A percentile compares a stretch with the other conserved stretches of the same genome.
These are phyloP conservation scores for Aratinga solstitialis DNA, from an alignment of 2,797 vertebrate species.

Conservation along the genomic window DNA sequence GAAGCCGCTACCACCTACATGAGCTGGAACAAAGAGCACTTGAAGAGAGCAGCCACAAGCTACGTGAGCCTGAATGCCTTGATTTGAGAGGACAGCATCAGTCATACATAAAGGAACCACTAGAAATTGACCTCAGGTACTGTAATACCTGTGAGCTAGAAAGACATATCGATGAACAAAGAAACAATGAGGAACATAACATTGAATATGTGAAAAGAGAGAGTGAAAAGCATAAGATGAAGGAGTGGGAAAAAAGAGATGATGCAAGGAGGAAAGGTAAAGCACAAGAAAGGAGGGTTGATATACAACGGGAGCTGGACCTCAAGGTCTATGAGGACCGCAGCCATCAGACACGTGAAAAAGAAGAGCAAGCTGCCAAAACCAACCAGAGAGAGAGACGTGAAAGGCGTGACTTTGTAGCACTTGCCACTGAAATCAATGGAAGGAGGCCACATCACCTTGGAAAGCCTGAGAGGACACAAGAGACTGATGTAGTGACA, in stretches of 20 bases:
- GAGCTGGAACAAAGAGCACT: not conserved
- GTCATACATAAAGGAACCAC: not conserved
- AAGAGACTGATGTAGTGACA: rapidly evolving
- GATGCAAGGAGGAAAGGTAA: not conserved
- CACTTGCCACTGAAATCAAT: rapidly evolving
- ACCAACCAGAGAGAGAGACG: rapidly evolving
- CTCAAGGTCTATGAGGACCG: rapidly evolving
- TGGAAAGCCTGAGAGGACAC: rapidly evolving
- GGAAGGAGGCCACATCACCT: rapidly evolving
- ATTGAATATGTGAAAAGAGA: rapidly evolving
- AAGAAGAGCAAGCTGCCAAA: rapidly evolving
- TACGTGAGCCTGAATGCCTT: rapidly evolving
- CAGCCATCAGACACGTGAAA: rapidly evolving
- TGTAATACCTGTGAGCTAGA: rapidly evolving
- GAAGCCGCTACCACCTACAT: not conserved
- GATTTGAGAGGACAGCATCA: not conserved
- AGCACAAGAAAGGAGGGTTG: rapidly evolving
- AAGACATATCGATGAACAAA: rapidly evolving
- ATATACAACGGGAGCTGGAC: rapidly evolving
- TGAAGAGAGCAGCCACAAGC: rapidly evolving
- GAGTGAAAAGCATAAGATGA: rapidly evolving
- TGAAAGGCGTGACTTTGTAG: rapidly evolving
- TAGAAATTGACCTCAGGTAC: not conserved
- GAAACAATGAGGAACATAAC: rapidly evolving
- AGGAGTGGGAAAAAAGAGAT: rapidly evolving